Evolutionary conservation across 2,888 invertebrate genomes (phyloP), one percentile per base, ranked within the genome.

Genomic region (Theretra japonica): DNA sequence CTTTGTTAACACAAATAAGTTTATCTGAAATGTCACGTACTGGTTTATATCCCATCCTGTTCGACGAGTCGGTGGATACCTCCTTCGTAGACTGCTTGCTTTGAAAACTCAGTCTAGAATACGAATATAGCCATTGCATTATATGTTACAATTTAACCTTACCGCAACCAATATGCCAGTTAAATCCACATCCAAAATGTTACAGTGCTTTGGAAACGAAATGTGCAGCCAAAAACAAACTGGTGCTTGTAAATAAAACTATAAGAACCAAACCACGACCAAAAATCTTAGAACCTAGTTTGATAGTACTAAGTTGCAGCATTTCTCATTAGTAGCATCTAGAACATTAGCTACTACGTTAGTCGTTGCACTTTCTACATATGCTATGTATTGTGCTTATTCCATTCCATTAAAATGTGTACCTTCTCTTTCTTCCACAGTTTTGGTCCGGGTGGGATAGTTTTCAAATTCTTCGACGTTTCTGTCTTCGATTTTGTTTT

Each of bases 31-130:
- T 21, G 28, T 15, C 60, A 60, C 70, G 60, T 70, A 70, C 70
- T 70, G 28, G 59, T 57, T n/a, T 50, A 3, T 23, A 60, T 30
- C 23, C 60, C 50, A 21, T 30, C 30, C 11, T 70, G 23, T 48
- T 65, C 48, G 65, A 17, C 21, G 65, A 65, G 41, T 48, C 15
- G 41, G 48, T 48, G 23, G 65, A 65, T 7, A 65, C 59, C 6
- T 70, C 60, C 25, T 60, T 70, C n/a, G 48, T 48, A 48, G 50
- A 70, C 60, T 19, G 60, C 58, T 48, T 53, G 28, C 28, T 70
- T 70, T 53, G 25, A 60, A 33, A 60, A 59, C 70, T 50, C 60
- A 60, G 70, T 28, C 70, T 70, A 70, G 25, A 70, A 70, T 70
- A 50, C 33, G 25, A 70, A 70, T 58, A 41, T 25, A 41, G 15